Percentiles rank a stretch among this genome's conserved stretches.
Conservation (phyloP, 2,888 invertebrate species). For the Latheticus oryzae region DNA sequence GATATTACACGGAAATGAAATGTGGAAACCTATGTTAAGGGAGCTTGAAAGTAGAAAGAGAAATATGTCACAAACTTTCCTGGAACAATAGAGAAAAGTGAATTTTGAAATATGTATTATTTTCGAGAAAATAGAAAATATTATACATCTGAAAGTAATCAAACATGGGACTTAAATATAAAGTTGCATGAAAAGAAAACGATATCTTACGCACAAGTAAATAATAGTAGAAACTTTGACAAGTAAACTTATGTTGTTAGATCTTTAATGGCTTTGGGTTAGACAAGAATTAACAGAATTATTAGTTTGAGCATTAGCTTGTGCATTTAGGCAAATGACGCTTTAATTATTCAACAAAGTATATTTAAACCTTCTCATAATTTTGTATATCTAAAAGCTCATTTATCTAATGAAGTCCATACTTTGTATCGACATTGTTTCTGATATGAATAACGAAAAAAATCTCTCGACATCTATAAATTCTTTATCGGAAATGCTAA, state of each 20-base stretch:
- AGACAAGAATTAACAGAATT: slow-evolving; percentile 3
- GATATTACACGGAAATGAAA: slow-evolving; percentile 22
- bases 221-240: no score
- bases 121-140: no score
- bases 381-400: background rate
- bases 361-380: background rate
- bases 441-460: slow-evolving; percentile 28
- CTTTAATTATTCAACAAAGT: no score
- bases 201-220: no score
- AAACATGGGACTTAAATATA: no score
- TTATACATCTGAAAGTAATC: no score
- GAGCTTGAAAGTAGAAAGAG: background rate
- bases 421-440: slow-evolving; percentile 27
- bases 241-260: slow-evolving; percentile 2
- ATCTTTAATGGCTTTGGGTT: slow-evolving; percentile 10
- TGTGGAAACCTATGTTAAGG: slow-evolving; percentile 8
- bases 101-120: no score
- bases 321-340: no score
- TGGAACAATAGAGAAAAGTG: no score
- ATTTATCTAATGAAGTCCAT: background rate
- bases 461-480: slow-evolving; percentile 38
- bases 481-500: slow-evolving; percentile 42
- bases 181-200: no score
- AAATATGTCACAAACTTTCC: no score
- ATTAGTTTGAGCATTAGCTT: no score